phyloP scores from a whole-genome alignment of 2,113 vertebrate species.

The Cathartes aura region DNA sequence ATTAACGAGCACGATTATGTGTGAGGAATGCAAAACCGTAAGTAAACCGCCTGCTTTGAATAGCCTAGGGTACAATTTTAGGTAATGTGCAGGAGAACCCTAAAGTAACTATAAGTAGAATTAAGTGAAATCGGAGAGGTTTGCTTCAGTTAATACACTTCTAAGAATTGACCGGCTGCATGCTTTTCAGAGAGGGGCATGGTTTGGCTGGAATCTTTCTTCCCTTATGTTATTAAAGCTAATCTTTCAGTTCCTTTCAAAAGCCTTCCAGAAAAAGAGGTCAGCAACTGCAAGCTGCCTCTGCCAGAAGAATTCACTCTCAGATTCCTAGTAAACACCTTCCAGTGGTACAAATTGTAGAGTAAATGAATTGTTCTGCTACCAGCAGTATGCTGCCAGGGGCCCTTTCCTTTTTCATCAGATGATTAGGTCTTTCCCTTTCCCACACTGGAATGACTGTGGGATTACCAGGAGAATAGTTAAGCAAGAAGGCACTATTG shows the following conservation, averaged over 20 bases:
- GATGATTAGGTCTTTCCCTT: background rate
- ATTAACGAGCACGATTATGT: constrained; percentile 94
- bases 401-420: background rate
- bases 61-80: background rate
- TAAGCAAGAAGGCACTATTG: background rate
- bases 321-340: background rate
- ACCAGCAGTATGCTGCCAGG: background rate
- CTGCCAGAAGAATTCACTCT: background rate
- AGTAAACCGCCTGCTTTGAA: constrained; percentile 28
- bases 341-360: background rate
- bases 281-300: background rate
- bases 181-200: background rate
- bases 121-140: background rate
- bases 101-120: background rate
- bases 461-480: background rate
- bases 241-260: background rate
- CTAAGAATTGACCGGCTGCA: background rate
- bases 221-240: background rate
- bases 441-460: fast-evolving
- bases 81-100: background rate
- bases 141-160: background rate
- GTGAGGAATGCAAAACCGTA: constrained; percentile 92
- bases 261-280: background rate
- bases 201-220: background rate
- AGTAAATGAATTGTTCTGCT: background rate